Evolutionary conservation across 2,113 vertebrate genomes (phyloP), one percentile per base, ranked within the genome.

Genomic region (Psophia crepitans): DNA sequence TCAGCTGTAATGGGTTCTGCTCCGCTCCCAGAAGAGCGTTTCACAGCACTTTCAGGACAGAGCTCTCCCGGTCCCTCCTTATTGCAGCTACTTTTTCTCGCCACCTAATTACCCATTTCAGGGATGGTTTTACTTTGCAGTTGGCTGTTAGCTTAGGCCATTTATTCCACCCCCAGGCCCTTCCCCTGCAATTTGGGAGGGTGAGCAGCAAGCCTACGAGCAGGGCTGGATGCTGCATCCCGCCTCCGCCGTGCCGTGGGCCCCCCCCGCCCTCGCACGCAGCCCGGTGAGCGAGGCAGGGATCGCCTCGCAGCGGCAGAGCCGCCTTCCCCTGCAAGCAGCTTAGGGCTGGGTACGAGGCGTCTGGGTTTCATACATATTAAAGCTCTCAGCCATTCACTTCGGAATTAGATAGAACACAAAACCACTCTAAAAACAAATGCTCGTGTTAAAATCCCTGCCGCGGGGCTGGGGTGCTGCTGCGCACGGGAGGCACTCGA

Each of bases 341-440:
- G 49, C 69, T 19, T 5, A 2, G 32, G 48, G 73, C 26, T 28
- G 17, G 33, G 20, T 22, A 14, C 16, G 39, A 20, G n/a, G 1
- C 4, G 0, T 4, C 43, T 30, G 84, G 0, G 10, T n/a, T 43
- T 21, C 30, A 6, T 4, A 1, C 18, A 1, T 9, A 5, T 18
- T 48, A 4, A 32, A 20, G 44, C 0, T 49, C 84, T 76, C 44
- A 24, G 69, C 32, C 41, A 3, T 2, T 64, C 44, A 0, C 3
- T 12, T 30, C 1, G 30, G 48, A 24, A 28, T 12, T 6, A 11
- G 30, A n/a, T 6, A 12, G 69, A 78, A 60, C 63, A 30, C 43
- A 33, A 41, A 75, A 20, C 37, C 14, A 10, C 12, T 14, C 79
- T 18, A 12, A 10, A 74, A 51, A 13, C 33, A 33, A 63, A 35